Percentiles rank a stretch among this genome's conserved stretches.
Evolutionary conservation across 2,888 invertebrate genomes (phyloP).

Genomic region (Periphyllus acericola): DNA sequence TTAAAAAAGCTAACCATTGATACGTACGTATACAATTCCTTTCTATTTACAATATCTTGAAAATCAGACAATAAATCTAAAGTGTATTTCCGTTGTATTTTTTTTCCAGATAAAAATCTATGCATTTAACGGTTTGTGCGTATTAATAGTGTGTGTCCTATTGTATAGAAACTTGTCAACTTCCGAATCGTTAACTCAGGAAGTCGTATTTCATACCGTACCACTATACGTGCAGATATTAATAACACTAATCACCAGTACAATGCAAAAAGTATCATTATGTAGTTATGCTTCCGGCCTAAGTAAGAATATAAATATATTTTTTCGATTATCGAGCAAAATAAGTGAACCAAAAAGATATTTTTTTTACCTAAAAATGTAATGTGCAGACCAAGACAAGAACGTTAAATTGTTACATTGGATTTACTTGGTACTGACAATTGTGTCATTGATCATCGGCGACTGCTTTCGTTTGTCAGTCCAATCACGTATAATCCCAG

Average conservation of each 20-base stretch:
- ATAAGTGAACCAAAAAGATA: not conserved
- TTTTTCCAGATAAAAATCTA: constrained; percentile 10
- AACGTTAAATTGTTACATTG: not conserved
- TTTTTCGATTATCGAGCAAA: not conserved
- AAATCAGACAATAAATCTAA: too few species aligned
- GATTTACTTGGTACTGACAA: not conserved
- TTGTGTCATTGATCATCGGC: not conserved
- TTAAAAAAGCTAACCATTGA: too few species aligned
- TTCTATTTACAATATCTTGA: too few species aligned
- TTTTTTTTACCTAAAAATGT: not conserved
- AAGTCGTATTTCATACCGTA: constrained; percentile 26
- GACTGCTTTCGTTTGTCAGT: not conserved
- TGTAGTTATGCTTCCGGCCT: not conserved
- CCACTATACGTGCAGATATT: constrained; percentile 45
- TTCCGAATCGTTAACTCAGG: constrained; percentile 9
- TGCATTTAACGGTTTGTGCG: not conserved
- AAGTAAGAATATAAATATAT: not conserved
- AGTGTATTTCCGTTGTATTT: not conserved
- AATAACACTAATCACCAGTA: not conserved
- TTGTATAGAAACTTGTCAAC: constrained; percentile 5
- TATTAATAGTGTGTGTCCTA: not conserved
- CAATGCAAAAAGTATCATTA: not conserved
- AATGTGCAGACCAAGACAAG: not conserved
- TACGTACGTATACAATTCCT: too few species aligned
- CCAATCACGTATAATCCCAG: not conserved